Conservation (phyloP, 2,113 vertebrate genomes). For the Lophochroa leadbeateri region DNA sequence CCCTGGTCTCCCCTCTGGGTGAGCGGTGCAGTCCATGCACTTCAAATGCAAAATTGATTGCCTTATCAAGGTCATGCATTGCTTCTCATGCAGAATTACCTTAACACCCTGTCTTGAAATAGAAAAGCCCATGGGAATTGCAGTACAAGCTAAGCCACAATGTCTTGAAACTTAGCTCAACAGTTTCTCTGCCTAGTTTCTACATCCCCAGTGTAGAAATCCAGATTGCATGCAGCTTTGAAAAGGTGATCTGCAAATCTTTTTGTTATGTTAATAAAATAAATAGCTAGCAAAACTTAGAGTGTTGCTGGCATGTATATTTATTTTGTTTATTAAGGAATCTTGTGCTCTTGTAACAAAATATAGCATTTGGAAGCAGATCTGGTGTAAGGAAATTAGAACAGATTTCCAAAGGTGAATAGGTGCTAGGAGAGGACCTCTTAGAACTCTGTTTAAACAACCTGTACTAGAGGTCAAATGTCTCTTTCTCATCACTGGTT, state of each 20-base stretch:
- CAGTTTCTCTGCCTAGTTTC: not conserved
- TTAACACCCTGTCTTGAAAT: not conserved
- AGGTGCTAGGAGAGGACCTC: not conserved
- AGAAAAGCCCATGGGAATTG: not conserved
- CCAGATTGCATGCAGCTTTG: slow-evolving; percentile 19
- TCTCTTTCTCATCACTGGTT: slow-evolving; percentile 30
- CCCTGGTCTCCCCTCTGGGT: not conserved
- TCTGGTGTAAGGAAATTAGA: slow-evolving; percentile 21
- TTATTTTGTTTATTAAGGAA: slow-evolving; percentile 48
- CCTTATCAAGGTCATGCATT: not conserved
- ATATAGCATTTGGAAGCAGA: not conserved
- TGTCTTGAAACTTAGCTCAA: not conserved
- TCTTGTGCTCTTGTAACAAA: slow-evolving; percentile 1
- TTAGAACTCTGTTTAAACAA: slow-evolving; percentile 17
- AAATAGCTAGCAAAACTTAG: slow-evolving; percentile 23
- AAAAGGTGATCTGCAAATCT: slow-evolving; percentile 32
- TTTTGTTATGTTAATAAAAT: slow-evolving; percentile 37
- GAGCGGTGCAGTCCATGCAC: not conserved
- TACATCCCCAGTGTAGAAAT: not conserved
- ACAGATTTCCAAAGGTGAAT: slow-evolving; percentile 28
- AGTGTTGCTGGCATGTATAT: not conserved
- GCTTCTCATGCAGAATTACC: not conserved
- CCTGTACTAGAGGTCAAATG: not conserved
- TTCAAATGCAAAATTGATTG: not conserved
- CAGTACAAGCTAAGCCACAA: not conserved